Conservation (phyloP, 1,140 invertebrate genomes). For the Diabrotica undecimpunctata region DNA sequence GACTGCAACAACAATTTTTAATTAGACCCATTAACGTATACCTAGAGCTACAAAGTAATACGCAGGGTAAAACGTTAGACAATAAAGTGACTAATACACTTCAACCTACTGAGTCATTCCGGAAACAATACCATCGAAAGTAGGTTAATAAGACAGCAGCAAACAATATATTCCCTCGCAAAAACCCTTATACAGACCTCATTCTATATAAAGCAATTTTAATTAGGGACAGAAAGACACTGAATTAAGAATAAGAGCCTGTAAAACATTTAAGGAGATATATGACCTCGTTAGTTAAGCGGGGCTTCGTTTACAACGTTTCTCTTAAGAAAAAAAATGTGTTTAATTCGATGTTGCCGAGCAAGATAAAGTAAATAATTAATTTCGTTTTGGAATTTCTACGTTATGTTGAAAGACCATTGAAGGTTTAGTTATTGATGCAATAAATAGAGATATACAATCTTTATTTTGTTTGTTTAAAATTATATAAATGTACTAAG, state of each 20-base stretch:
- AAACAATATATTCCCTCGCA: background rate
- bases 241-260: background rate
- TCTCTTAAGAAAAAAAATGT: background rate
- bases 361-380: background rate
- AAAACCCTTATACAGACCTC: constrained; percentile 1
- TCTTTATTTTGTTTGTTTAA: too few species aligned
- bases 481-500: too few species aligned
- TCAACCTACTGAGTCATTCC: too few species aligned
- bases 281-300: background rate
- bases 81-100: too few species aligned
- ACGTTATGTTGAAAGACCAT: background rate
- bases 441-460: background rate
- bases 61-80: too few species aligned
- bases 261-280: constrained; percentile 3
- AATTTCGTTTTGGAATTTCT: background rate
- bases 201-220: constrained; percentile 3
- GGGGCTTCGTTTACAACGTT: background rate
- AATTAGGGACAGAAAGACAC: background rate
- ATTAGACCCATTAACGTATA: too few species aligned
- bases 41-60: too few species aligned
- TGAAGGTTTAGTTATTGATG: background rate
- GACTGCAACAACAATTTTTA: too few species aligned
- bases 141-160: too few species aligned
- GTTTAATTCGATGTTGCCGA: background rate
- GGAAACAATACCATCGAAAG: too few species aligned